These are phyloP conservation scores for Agonopterix heracliana DNA, from an alignment of 2,888 invertebrate species.

Conservation along the genomic window DNA sequence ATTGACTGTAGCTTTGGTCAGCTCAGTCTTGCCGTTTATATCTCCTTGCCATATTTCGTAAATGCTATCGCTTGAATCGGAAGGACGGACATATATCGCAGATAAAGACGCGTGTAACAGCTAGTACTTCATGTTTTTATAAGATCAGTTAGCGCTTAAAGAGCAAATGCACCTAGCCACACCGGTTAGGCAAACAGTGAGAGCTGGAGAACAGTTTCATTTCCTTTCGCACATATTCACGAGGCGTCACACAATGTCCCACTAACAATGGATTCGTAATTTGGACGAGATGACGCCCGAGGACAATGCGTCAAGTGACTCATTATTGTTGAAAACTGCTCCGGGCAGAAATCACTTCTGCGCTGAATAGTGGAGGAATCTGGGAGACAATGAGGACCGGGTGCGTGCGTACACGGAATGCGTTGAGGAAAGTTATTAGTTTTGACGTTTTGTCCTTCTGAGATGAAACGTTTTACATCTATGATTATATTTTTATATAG, in stretches of 20 bases:
- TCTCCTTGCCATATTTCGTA: too few relatives aligned
- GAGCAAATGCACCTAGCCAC: neutral
- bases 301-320: slow-evolving; percentile 69
- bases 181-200: neutral
- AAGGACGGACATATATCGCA: too few relatives aligned
- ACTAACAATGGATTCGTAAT: slow-evolving; percentile 67
- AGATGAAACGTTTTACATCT: too few relatives aligned
- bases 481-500: too few relatives aligned
- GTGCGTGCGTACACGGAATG: slow-evolving; percentile 32
- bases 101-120: too few relatives aligned
- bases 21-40: too few relatives aligned
- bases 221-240: slow-evolving; percentile 70
- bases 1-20: too few relatives aligned
- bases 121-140: too few relatives aligned
- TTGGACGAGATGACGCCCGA: slow-evolving; percentile 61
- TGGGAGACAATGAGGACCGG: slow-evolving; percentile 30
- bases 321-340: slow-evolving; percentile 64
- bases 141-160: too few relatives aligned
- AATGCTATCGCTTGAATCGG: too few relatives aligned
- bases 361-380: slow-evolving; percentile 29
- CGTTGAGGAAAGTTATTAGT: too few relatives aligned
- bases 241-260: slow-evolving; percentile 64
- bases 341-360: slow-evolving; percentile 52
- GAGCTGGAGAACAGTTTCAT: slow-evolving; percentile 54
- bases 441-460: too few relatives aligned